Percentiles rank a stretch among this genome's conserved stretches.
These are phyloP conservation scores for Paraescarpia echinospica DNA, from an alignment of 1,140 invertebrate genomes.

Conservation along the genomic window DNA sequence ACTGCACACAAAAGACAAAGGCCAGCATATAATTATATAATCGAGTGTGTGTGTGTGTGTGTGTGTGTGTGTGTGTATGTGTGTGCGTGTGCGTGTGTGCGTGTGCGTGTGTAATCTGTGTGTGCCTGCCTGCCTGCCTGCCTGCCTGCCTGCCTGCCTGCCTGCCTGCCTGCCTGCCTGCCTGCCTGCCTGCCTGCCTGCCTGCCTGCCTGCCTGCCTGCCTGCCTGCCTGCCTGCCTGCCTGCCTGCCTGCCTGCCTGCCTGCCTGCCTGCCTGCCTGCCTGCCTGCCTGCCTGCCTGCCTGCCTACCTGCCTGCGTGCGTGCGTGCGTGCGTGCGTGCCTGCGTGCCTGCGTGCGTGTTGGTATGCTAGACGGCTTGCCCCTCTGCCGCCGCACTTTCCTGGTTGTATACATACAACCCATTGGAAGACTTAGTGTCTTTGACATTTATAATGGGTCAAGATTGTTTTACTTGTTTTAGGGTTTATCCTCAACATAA, in stretches of 20 bases:
- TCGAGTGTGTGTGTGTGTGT: neutral
- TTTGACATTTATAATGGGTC: too few species aligned
- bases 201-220: neutral
- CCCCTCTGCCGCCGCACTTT: too few species aligned
- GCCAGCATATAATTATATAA: too few species aligned
- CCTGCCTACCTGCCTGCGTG: neutral
- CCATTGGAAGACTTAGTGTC: too few species aligned
- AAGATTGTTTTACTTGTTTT: too few species aligned
- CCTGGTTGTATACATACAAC: too few species aligned
- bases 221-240: too few species aligned
- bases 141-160: conserved; percentile 21
- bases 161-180: conserved; percentile 18
- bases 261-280: conserved; percentile 15
- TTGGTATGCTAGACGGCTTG: neutral
- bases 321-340: conserved; percentile 15
- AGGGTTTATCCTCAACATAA: too few species aligned
- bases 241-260: neutral
- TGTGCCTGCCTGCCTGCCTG: too few species aligned
- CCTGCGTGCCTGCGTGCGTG: conserved; percentile 25
- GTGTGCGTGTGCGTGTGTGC: neutral
- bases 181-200: conserved; percentile 17
- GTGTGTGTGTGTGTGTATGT: conserved; percentile 19
- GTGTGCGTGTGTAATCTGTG: too few species aligned
- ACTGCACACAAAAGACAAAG: too few species aligned
- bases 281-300: neutral